Base-by-base conservation (phyloP, 1,140 invertebrate species). In the Chionoecetes opilio region DNA sequence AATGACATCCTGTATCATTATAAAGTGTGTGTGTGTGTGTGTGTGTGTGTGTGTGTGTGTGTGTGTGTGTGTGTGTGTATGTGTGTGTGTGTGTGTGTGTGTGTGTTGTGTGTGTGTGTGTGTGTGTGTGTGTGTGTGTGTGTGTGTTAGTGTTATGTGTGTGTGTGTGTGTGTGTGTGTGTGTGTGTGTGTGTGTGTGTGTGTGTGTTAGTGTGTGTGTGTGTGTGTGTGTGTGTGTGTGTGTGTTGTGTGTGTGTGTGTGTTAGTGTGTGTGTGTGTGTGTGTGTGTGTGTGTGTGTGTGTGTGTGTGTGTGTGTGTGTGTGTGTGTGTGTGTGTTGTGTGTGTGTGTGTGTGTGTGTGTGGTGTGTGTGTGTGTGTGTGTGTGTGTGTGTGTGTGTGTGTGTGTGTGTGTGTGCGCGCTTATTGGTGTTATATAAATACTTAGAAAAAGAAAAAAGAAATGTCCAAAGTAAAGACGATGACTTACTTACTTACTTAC, bases 261-360 rank as follows among this genome's bases (percentile, higher is more conserved):
- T 75, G 63, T n/a, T n/a, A n/a, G n/a, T n/a, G n/a, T n/a, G n/a
- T n/a, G n/a, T n/a, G n/a, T n/a, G n/a, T n/a, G n/a, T n/a, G n/a
- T n/a, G n/a, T n/a, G n/a, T 46, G 41, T 46, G 11, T 75, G 9
- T 75, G 63, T 75, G 63, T 75, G 63, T 75, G 63, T 75, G 63
- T 75, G 63, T 75, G 63, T 75, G 63, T 75, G 63, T 75, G 63
- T 75, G 63, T 75, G 63, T 75, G 63, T 75, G 63, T 75, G 63
- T 75, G 63, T 75, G 63, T 75, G 63, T 75, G 63, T 75, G 63
- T 75, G 63, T 75, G 63, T 75, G 63, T 75, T n/a, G n/a, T n/a
- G n/a, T n/a, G n/a, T n/a, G n/a, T n/a, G n/a, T n/a, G n/a, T n/a
- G n/a, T n/a, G n/a, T n/a, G n/a, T n/a, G n/a, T n/a, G n/a, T n/a